These are phyloP conservation scores for Trypoxylon attenuatum DNA, from an alignment of 2,888 invertebrate genomes.

Conservation along the genomic window DNA sequence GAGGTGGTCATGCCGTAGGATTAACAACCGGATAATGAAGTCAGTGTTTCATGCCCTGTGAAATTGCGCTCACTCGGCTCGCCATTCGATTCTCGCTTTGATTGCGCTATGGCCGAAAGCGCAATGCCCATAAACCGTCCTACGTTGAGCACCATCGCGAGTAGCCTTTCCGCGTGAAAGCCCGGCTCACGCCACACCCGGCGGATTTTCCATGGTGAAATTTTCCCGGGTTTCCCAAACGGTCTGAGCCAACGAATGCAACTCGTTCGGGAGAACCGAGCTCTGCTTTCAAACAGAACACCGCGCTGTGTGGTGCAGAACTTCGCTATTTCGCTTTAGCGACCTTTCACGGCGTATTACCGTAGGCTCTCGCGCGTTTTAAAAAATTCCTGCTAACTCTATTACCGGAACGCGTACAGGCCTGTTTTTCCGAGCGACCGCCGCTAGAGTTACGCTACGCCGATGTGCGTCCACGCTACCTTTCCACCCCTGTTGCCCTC, in stretches of 20 bases:
- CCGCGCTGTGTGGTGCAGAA: not conserved
- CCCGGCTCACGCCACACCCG: not conserved
- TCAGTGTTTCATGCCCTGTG: constrained; percentile 75
- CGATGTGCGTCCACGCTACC: constrained; percentile 5
- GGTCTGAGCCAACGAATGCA: constrained; percentile 6
- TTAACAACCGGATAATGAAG: constrained; percentile 75
- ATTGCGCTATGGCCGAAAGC: constrained; percentile 66
- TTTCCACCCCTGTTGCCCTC: constrained; percentile 7
- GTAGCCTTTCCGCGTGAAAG: constrained; percentile 15
- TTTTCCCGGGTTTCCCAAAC: constrained; percentile 27
- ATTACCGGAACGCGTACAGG: constrained; percentile 27
- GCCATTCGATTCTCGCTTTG: constrained; percentile 71
- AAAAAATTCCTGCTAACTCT: constrained; percentile 49
- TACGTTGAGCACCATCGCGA: constrained; percentile 45
- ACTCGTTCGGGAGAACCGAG: not conserved
- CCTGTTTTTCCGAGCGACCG: constrained; percentile 31
- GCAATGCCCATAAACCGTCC: constrained; percentile 64
- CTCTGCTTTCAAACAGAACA: constrained; percentile 36
- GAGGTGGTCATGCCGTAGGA: constrained; percentile 55
- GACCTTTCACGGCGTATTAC: constrained; percentile 52
- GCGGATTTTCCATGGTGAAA: constrained; percentile 45
- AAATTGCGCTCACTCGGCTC: constrained; percentile 69
- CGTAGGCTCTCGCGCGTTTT: constrained; percentile 41
- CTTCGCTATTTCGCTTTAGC: constrained; percentile 39
- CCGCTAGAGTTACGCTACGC: constrained; percentile 16